These are phyloP conservation scores for Micromys minutus DNA, from an alignment of 2,113 vertebrate species.

Conservation along the genomic window DNA sequence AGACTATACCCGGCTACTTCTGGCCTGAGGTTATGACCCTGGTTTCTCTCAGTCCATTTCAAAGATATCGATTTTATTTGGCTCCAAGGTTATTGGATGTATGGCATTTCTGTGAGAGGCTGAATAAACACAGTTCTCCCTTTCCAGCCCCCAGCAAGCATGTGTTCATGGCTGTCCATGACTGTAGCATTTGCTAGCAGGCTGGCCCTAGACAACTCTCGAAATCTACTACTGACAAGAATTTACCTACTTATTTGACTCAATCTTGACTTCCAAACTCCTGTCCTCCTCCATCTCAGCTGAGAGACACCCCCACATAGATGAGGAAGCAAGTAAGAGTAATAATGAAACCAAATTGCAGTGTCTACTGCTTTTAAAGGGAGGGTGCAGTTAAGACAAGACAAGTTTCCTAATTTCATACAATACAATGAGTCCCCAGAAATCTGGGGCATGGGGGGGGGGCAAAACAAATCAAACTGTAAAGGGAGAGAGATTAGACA, in stretches of 20 bases:
- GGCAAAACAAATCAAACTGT: not conserved
- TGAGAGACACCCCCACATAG: not conserved
- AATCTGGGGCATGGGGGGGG: not conserved
- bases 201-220: not conserved
- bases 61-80: constrained; percentile 53
- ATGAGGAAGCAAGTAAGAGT: not conserved
- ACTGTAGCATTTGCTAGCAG: not conserved
- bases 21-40: not conserved
- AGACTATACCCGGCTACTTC: constrained; percentile 57
- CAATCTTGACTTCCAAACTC: not conserved
- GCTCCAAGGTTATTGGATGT: not conserved
- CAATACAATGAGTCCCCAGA: not conserved
- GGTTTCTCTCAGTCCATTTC: not conserved
- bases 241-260: not conserved
- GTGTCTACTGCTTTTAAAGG: not conserved
- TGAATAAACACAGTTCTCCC: constrained; percentile 44
- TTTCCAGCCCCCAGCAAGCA: not conserved
- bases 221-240: not conserved
- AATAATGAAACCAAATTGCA: not conserved
- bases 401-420: constrained; percentile 12
- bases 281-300: not conserved
- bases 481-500: not conserved
- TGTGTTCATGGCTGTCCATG: not conserved
- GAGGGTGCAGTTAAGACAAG: not conserved
- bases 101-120: not conserved